Percentiles rank a stretch among this genome's conserved stretches.
phyloP scores from a whole-genome alignment of 2,797 vertebrate species.

The Argentina silus region DNA sequence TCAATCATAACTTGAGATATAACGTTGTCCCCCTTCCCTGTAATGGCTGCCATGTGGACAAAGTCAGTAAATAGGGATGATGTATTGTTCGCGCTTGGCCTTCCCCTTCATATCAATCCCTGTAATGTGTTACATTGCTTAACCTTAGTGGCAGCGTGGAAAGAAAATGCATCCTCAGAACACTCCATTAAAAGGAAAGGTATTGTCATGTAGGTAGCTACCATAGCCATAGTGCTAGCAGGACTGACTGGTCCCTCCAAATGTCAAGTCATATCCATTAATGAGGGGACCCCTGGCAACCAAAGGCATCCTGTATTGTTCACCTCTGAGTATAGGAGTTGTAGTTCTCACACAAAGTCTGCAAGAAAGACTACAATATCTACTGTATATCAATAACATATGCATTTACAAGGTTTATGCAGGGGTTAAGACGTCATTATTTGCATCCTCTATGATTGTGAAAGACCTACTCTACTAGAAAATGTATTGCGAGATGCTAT shows the following conservation, averaged over 20 bases:
- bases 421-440: not conserved
- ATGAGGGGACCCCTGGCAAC: slow-evolving; percentile 18
- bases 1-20: slow-evolving; percentile 27
- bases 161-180: slow-evolving; percentile 29
- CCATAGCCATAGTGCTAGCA: not conserved
- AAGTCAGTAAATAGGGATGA: slow-evolving; percentile 9
- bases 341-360: not conserved
- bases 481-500: not conserved
- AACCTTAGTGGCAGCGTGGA: slow-evolving; percentile 14
- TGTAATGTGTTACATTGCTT: slow-evolving; percentile 37
- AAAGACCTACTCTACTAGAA: not conserved
- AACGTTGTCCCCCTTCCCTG: not conserved
- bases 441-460: not conserved
- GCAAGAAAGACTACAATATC: not conserved
- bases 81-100: slow-evolving; percentile 22
- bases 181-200: slow-evolving; percentile 13
- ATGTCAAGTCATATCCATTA: not conserved
- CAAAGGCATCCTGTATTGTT: not conserved
- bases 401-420: too few species aligned
- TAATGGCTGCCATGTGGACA: slow-evolving; percentile 22
- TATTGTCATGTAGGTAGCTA: not conserved
- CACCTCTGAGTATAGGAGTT: not conserved
- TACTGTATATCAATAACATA: not conserved
- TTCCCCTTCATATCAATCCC: slow-evolving; percentile 33
- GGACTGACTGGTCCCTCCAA: not conserved